These are phyloP conservation scores for Rhinogobius similis DNA, from an alignment of 2,113 vertebrate genomes.

Conservation along the genomic window DNA sequence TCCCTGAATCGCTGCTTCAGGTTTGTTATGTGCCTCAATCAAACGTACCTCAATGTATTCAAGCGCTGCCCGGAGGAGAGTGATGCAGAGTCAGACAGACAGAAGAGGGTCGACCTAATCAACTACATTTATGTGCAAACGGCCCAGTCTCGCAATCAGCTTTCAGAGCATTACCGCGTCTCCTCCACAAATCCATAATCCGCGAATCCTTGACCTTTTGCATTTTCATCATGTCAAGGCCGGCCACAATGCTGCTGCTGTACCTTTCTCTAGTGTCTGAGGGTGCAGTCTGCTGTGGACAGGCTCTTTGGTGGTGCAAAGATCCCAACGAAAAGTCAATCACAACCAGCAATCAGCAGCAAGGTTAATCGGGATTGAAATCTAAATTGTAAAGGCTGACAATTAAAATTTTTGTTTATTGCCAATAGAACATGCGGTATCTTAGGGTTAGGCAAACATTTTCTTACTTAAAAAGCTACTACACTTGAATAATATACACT, in stretches of 20 bases:
- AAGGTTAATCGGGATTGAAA: no score
- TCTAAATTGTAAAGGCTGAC: no score
- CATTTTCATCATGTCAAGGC: slow-evolving; percentile 34
- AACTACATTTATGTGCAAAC: slow-evolving; percentile 52
- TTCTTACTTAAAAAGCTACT: no score
- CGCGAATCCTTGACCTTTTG: slow-evolving; percentile 52
- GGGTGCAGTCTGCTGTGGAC: background rate
- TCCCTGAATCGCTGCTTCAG: no score
- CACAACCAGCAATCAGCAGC: no score
- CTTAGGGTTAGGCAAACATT: no score
- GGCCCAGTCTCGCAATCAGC: slow-evolving; percentile 53
- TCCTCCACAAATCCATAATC: slow-evolving; percentile 58
- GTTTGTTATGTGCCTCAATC: no score
- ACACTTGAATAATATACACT: no score
- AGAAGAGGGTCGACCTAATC: slow-evolving; percentile 44
- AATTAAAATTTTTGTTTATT: no score
- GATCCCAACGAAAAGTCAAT: background rate
- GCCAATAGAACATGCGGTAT: no score
- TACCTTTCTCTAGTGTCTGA: background rate
- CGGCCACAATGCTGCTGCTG: background rate
- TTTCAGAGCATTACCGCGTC: slow-evolving; percentile 54
- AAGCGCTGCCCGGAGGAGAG: no score
- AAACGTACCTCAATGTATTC: no score
- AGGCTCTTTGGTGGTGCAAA: background rate
- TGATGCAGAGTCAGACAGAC: slow-evolving; percentile 12